Percentiles rank a stretch among this genome's conserved stretches.
phyloP scores from a whole-genome alignment of 2,797 vertebrate species.

The Alfaro cultratus region DNA sequence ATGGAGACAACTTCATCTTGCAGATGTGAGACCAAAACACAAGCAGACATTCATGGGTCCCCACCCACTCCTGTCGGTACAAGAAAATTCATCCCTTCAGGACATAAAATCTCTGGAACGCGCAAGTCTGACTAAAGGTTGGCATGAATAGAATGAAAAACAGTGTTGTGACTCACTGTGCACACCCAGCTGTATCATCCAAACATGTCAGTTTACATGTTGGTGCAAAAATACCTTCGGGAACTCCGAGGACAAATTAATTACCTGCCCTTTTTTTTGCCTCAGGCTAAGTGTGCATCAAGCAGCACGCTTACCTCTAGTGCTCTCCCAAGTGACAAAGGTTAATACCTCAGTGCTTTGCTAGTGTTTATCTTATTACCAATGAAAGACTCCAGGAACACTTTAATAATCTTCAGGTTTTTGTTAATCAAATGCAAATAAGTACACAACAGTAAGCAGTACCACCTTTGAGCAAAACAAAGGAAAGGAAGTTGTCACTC shows the following conservation, averaged over 20 bases:
- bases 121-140: constrained; percentile 20
- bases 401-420: neutral
- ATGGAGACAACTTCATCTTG: neutral
- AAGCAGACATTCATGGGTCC: constrained; percentile 17
- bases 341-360: constrained; percentile 53
- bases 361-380: constrained; percentile 45
- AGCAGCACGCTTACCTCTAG: constrained; percentile 22
- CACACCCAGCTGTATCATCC: constrained; percentile 43
- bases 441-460: neutral
- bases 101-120: constrained; percentile 24
- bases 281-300: constrained; percentile 46
- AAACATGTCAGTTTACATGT: constrained; percentile 11
- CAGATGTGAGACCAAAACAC: neutral
- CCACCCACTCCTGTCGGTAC: constrained; percentile 57
- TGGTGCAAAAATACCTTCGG: neutral
- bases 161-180: constrained; percentile 47
- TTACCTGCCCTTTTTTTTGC: constrained; percentile 1
- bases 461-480: neutral
- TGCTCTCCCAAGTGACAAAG: constrained; percentile 51
- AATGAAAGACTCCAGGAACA: constrained; percentile 24
- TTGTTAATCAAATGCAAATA: neutral
- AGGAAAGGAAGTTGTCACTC: constrained; percentile 8
- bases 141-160: constrained; percentile 26
- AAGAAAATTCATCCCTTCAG: constrained; percentile 33
- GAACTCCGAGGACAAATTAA: constrained; percentile 8